phyloP scores from a whole-genome alignment of 1,140 invertebrate species.

The Arion vulgaris region DNA sequence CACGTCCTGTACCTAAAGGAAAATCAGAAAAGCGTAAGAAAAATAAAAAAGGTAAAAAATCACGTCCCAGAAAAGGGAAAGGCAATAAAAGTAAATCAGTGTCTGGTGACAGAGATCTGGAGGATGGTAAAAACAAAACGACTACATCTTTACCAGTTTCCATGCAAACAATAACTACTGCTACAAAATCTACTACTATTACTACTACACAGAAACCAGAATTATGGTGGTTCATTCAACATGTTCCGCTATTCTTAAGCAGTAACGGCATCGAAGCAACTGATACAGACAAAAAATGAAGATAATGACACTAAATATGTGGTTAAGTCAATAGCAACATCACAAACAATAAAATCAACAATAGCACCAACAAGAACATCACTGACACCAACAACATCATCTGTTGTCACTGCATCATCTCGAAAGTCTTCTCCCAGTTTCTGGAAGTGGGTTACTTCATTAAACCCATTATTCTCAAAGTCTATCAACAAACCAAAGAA shows the following conservation, averaged over 20 bases:
- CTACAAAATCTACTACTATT: no score
- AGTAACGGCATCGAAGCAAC: not conserved
- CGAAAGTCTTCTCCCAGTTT: not conserved
- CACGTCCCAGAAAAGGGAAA: not conserved
- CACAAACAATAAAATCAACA: not conserved
- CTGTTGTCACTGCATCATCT: not conserved
- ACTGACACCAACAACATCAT: not conserved
- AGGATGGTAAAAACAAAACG: not conserved
- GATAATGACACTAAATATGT: not conserved
- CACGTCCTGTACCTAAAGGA: not conserved
- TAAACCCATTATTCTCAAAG: slow-evolving; percentile 9
- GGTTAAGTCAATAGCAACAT: not conserved
- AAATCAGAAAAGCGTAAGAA: not conserved
- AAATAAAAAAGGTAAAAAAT: not conserved
- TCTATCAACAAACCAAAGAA: not conserved
- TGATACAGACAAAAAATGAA: not conserved
- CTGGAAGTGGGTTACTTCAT: not conserved
- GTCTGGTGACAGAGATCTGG: not conserved
- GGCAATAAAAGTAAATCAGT: not conserved
- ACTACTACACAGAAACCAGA: not conserved
- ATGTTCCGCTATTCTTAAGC: not conserved
- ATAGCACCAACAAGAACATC: not conserved
- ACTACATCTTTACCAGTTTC: not conserved
- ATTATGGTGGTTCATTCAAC: slow-evolving; percentile 8
- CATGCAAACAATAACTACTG: not conserved